phyloP scores from a whole-genome alignment of 2,888 invertebrate species.

The Archips xylosteana region DNA sequence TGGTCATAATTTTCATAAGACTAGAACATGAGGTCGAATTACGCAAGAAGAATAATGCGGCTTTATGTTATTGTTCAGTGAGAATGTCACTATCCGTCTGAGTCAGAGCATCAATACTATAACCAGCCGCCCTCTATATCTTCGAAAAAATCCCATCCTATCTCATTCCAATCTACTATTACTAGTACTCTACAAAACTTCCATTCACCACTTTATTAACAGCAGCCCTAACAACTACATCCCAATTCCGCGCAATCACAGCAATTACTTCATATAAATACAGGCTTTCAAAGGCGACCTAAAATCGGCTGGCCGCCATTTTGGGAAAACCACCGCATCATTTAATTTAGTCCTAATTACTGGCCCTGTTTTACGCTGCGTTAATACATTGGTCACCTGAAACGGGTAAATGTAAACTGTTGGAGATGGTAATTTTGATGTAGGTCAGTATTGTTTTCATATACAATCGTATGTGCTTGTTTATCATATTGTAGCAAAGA shows the following conservation, averaged over 20 bases:
- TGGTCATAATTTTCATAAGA: too few species aligned
- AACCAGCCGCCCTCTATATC: too few species aligned
- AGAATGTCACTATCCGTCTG: too few species aligned
- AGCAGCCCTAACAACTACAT: conserved; percentile 12
- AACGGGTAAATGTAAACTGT: not conserved
- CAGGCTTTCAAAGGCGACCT: conserved; percentile 31
- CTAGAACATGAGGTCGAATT: too few species aligned
- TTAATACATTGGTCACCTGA: conserved; percentile 48
- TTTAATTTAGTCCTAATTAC: conserved; percentile 78
- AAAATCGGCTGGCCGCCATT: conserved; percentile 50
- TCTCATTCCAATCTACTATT: too few species aligned
- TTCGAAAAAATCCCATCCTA: too few species aligned
- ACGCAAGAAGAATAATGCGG: too few species aligned
- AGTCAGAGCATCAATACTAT: too few species aligned
- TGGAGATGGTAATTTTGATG: conserved; percentile 15
- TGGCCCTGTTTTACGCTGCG: conserved; percentile 53
- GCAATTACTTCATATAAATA: conserved; percentile 35
- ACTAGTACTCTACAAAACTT: not conserved
- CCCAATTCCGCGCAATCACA: conserved; percentile 15
- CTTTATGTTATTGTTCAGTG: too few species aligned
- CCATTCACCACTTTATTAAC: not conserved
- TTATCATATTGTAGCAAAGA: too few species aligned
- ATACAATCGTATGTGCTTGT: too few species aligned
- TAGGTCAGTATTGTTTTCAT: too few species aligned
- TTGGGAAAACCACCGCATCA: conserved; percentile 62